phyloP scores from a whole-genome alignment of 53 echinoderm and acorn worm genomes.

The Mesocentrotus franciscanus region DNA sequence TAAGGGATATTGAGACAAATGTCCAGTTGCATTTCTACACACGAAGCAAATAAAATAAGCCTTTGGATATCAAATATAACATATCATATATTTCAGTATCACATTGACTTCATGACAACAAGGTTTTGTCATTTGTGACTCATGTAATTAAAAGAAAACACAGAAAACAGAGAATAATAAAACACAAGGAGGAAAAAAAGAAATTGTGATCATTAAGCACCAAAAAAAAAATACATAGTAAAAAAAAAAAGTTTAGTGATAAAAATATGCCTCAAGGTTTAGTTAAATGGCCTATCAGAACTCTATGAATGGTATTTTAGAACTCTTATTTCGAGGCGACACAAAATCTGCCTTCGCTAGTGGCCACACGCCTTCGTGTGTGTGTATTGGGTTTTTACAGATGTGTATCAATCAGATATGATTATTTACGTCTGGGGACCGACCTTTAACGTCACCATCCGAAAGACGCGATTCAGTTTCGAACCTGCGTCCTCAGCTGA shows the following conservation, averaged over 20 bases:
- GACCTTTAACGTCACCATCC: no score
- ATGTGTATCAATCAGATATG: no score
- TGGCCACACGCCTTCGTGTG: no score
- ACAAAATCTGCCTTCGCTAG: no score
- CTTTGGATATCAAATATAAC: neutral
- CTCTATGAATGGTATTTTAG: neutral
- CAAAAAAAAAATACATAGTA: no score
- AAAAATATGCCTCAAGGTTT: neutral
- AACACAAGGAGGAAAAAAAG: neutral
- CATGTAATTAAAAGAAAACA: neutral
- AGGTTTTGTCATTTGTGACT: neutral
- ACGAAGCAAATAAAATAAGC: neutral
- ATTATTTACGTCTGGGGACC: no score
- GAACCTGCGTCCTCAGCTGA: no score
- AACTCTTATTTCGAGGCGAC: neutral
- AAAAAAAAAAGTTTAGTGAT: neutral
- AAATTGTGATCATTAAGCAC: neutral
- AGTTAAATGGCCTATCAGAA: neutral
- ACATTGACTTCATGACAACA: neutral
- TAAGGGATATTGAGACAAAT: neutral
- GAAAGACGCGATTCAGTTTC: no score
- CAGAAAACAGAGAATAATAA: neutral
- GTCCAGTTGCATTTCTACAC: neutral
- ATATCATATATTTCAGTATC: neutral
- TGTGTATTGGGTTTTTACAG: no score